phyloP scores from a whole-genome alignment of 2,113 vertebrate genomes.

The human region GRCh38 chr4:14197001-14197500 shows the following conservation, averaged over 20 bases:
- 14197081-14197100: neutral
- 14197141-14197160: neutral
- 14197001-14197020: neutral
- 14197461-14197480: neutral
- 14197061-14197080: neutral
- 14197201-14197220: neutral
- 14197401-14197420: neutral
- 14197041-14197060: neutral
- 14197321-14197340: neutral
- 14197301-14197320: neutral
- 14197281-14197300: neutral
- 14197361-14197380: neutral
- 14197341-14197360: neutral
- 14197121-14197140: neutral
- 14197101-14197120: neutral
- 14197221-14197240: neutral
- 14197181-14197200: neutral
- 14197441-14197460: neutral
- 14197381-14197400: neutral
- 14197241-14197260: neutral
- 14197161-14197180: rapidly evolving
- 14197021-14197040: neutral
- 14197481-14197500: neutral
- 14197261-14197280: neutral
- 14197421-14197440: neutral